Base-by-base conservation (phyloP, 2,113 vertebrate genomes). In the Todiramphus chloris region DNA sequence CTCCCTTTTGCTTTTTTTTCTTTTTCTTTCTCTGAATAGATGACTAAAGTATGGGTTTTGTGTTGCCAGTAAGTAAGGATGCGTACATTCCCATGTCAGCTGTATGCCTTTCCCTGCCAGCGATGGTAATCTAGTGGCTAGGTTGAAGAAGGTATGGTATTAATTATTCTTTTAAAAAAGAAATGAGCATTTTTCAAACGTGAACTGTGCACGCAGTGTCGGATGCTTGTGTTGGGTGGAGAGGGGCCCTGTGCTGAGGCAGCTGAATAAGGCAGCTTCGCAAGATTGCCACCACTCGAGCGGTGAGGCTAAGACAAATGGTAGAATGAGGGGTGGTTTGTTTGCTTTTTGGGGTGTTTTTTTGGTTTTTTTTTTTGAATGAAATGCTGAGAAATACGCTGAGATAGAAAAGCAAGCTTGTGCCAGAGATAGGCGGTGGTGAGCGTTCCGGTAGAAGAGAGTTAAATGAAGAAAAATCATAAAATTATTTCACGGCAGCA, bases 401-500 rank as follows among this genome's bases (percentile, higher is more conserved):
- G 18, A 53, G 81, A 28, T 18, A 87, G 53, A 62, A 74, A 62
- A 62, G 6, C 27, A 48, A 19, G 60, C 87, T 78, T 13, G 20
- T 72, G 48, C 76, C 86, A 10, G 69, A 91, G 82, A 27, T 1
- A 58, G 66, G 48, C 74, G 25, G 66, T 2, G 6, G 14, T 11
- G 74, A 93, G 43, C 1, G 30, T 89, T 94, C 92, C 2, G 0
- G 69, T 8, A 62, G 76, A 95, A 79, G 64, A 56, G 82, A 93
- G 30, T 87, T 69, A 66, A 90, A 87, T 17, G 12, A 60, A 77
- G 68, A 35, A 83, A 90, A 86, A 56, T 51, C 72, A 33, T 62
- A 84, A 67, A 93, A 92, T 93, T 93, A 92, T 89, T 96, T 81
- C 80, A 23, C 4, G 8, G 83, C 88, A 87, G 96, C 92, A 81